Percentiles rank a stretch among this genome's conserved stretches.
Conservation (phyloP, 2,797 vertebrate species). For the Gallirallus australis region DNA sequence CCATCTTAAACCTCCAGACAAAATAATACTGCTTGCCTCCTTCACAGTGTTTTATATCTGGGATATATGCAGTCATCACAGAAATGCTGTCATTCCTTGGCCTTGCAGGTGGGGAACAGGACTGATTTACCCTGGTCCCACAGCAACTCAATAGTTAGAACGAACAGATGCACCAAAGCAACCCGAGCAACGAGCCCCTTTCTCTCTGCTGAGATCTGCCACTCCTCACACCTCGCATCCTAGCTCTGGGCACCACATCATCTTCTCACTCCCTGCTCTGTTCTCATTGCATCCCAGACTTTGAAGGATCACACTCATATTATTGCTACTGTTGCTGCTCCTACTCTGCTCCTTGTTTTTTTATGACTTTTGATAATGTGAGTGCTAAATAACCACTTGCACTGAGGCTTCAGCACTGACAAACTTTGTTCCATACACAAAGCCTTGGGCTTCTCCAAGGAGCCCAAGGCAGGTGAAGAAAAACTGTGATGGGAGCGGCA, state of each 20-base stretch:
- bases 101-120: not conserved
- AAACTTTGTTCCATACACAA: not conserved
- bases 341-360: not conserved
- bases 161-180: not conserved
- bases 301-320: rapidly evolving
- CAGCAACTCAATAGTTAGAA: not conserved
- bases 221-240: not conserved
- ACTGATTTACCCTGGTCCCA: not conserved
- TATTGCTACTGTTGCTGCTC: not conserved
- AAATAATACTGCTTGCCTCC: not conserved
- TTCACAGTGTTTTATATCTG: not conserved
- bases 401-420: not conserved
- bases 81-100: not conserved
- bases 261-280: not conserved
- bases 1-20: not conserved
- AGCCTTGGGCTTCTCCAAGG: not conserved
- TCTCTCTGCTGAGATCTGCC: not conserved
- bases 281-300: not conserved
- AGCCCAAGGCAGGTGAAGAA: not conserved
- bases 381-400: not conserved
- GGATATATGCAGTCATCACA: not conserved
- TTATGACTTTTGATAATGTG: not conserved
- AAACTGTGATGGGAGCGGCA: not conserved
- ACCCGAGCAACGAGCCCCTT: rapidly evolving
- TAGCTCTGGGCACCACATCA: rapidly evolving